Percentiles rank a stretch among this genome's conserved stretches.
These are phyloP conservation scores for Octonoba sinensis DNA, from an alignment of 2,888 invertebrate species.

Conservation along the genomic window DNA sequence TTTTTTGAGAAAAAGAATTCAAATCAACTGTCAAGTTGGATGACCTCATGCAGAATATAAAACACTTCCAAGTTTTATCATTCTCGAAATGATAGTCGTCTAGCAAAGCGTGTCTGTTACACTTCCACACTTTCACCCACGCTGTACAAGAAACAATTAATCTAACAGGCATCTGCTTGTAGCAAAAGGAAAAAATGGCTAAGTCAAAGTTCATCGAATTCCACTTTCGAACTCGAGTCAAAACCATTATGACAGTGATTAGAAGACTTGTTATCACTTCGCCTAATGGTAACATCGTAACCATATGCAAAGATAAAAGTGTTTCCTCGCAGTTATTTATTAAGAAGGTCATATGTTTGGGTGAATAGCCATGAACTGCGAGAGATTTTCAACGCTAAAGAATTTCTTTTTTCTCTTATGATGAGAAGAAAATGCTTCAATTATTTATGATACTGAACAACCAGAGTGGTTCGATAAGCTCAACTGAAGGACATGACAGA, in stretches of 20 bases:
- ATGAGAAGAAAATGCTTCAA: too few species aligned
- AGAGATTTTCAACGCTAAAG: conserved; percentile 23
- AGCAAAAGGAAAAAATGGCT: conserved; percentile 1
- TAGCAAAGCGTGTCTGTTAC: not conserved
- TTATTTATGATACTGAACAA: too few species aligned
- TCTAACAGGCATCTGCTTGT: not conserved
- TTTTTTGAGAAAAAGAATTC: too few species aligned
- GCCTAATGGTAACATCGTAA: not conserved
- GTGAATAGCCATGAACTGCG: conserved; percentile 31
- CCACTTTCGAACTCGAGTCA: not conserved
- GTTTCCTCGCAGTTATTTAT: conserved; percentile 8
- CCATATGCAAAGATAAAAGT: conserved; percentile 16
- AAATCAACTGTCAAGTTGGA: too few species aligned
- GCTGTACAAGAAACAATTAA: conserved; percentile 21
- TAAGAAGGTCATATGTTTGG: conserved; percentile 18
- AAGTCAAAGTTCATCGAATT: conserved; percentile 42
- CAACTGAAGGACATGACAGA: too few species aligned
- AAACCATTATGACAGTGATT: conserved; percentile 12
- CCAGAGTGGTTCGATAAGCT: too few species aligned
- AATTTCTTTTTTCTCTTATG: conserved; percentile 7
- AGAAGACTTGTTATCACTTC: conserved; percentile 18
- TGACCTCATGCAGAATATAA: not conserved
- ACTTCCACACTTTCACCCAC: conserved; percentile 23
- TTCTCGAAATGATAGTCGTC: not conserved
- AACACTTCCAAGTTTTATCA: not conserved